Evolutionary conservation across 2,888 invertebrate genomes (phyloP).

Genomic region (Autographa gamma): DNA sequence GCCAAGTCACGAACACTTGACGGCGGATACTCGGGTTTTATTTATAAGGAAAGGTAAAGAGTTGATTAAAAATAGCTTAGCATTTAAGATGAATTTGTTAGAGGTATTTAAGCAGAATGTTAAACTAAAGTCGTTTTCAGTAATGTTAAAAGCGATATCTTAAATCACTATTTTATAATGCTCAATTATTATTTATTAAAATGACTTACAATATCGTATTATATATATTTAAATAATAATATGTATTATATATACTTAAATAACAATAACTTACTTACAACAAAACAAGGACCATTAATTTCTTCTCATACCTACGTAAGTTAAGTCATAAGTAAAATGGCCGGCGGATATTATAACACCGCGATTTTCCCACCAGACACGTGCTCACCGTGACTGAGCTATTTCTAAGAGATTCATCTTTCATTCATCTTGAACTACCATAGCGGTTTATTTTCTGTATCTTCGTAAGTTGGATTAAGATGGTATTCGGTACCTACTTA

Average conservation of each 20-base stretch:
- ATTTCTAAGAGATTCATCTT: constrained; percentile 35
- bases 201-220: no score
- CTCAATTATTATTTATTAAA: no score
- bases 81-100: neutral
- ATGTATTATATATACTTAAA: no score
- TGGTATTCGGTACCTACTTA: neutral
- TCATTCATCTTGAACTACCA: constrained; percentile 33
- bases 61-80: neutral
- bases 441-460: constrained; percentile 10
- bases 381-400: constrained; percentile 30
- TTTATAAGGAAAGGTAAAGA: neutral
- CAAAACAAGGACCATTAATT: no score
- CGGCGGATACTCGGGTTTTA: neutral
- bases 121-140: no score
- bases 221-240: no score
- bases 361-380: constrained; percentile 21
- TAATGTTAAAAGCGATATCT: no score
- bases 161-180: no score
- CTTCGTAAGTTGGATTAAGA: neutral
- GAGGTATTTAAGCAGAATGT: no score
- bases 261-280: no score
- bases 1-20: constrained; percentile 12
- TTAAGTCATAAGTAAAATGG: constrained; percentile 1
- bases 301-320: neutral
- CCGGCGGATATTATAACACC: constrained; percentile 15